phyloP scores from a whole-genome alignment of 2,888 invertebrate species.

The Tryphoninae sp. region DNA sequence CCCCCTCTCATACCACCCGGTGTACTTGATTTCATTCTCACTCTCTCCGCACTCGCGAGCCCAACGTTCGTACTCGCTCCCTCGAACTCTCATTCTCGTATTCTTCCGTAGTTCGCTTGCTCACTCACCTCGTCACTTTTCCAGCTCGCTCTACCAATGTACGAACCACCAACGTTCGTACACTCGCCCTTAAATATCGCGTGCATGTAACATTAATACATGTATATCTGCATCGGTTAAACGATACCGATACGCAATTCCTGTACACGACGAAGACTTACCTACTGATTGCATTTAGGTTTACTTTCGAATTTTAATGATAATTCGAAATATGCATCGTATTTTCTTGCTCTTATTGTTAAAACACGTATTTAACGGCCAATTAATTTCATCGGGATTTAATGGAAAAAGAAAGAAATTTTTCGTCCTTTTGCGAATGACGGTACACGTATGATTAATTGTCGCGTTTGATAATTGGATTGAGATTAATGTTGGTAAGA shows the following conservation, averaged over 20 bases:
- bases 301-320: too few relatives aligned
- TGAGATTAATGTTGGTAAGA: neutral
- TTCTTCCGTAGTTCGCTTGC: slow-evolving; percentile 7
- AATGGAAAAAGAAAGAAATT: too few relatives aligned
- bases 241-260: too few relatives aligned
- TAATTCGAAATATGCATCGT: too few relatives aligned
- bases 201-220: neutral
- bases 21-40: neutral
- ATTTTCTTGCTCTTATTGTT: too few relatives aligned
- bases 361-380: too few relatives aligned
- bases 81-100: slow-evolving; percentile 11
- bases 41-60: neutral
- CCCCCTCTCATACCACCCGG: slow-evolving; percentile 1
- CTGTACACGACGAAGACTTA: too few relatives aligned
- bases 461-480: neutral
- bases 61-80: slow-evolving; percentile 10
- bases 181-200: neutral
- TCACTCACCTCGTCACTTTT: slow-evolving; percentile 54
- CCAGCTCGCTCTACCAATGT: slow-evolving; percentile 16
- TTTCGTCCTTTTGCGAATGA: too few relatives aligned
- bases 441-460: neutral
- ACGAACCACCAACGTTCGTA: slow-evolving; percentile 12
- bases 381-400: too few relatives aligned
- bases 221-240: too few relatives aligned
- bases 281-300: too few relatives aligned